Base-by-base conservation (phyloP, 1,140 invertebrate species). In the Drosophila tristis region DNA sequence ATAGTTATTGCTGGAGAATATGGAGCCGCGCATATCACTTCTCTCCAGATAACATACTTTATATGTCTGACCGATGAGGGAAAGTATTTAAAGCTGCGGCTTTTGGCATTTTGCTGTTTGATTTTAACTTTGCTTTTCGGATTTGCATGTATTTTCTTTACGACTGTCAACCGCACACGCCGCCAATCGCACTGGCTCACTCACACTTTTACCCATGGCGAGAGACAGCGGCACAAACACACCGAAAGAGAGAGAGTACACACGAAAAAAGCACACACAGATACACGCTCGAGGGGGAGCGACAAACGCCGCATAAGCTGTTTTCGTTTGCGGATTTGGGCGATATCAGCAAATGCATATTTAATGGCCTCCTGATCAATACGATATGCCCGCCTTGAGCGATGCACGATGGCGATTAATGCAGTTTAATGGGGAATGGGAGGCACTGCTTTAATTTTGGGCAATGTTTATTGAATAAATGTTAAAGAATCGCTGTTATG, bases 341-440 rank as follows among this genome's bases (percentile, higher is more conserved):
- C 74, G 82, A 87, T 89, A 87, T 86, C 82, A 89, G 78, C 51
- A 87, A 86, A 86, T 86, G 82, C 82, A 86, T 84, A 89, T 89
- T 89, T 87, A 87, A 89, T 84, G 82, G 84, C 75, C 87, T 70
- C 65, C 71, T 78, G 82, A 89, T 80, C 75, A 79, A 76, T 89
- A 49, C 48, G 82, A 85, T 71, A 81, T 60, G 51, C 45, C 3
- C 20, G 15, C 57, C 59, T 29, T 51, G 8, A 51, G 42, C 35
- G 43, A 57, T 51, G 50, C 43, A 15, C 64, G 35, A 53, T 43
- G 25, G 42, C 58, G 53, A 65, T 77, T 80, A 86, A 73, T 86
- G 58, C 66, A 49, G 45, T 51, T 68, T 61, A 66, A 29, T 16
- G 20, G 15, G 13, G 6, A 0, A 47, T 0, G 9, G 8, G 8